Evolutionary conservation across 2,888 invertebrate genomes (phyloP).

Genomic region (Brachynemurus nebulosus): DNA sequence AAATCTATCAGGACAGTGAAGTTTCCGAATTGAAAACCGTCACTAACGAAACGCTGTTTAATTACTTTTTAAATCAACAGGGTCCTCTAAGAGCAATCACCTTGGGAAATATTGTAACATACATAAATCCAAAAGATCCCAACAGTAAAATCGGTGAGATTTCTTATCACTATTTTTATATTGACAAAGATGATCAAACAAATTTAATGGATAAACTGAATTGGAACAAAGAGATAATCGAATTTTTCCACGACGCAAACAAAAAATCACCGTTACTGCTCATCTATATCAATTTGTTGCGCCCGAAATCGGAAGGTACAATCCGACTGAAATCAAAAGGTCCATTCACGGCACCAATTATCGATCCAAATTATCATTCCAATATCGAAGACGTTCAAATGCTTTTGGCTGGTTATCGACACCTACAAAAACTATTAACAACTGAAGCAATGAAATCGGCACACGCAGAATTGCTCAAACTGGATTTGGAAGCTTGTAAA

Average conservation of each 20-base stretch:
- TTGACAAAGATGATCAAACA: neutral
- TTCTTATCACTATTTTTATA: neutral
- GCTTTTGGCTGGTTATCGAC: slow-evolving; percentile 69
- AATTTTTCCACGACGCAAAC: too few species aligned
- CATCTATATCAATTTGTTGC: slow-evolving; percentile 61
- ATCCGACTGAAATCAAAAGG: slow-evolving; percentile 68
- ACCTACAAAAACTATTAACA: slow-evolving; percentile 65
- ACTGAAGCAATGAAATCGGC: slow-evolving; percentile 68
- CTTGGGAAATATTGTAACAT: slow-evolving; percentile 67
- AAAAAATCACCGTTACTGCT: slow-evolving; percentile 70
- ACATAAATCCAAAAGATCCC: slow-evolving; percentile 78
- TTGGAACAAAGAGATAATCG: too few species aligned
- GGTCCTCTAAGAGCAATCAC: slow-evolving; percentile 71
- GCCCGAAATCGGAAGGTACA: slow-evolving; percentile 80
- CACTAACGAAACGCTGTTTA: slow-evolving; percentile 64
- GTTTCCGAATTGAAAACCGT: slow-evolving; percentile 62
- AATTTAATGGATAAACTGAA: too few species aligned
- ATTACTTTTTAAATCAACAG: slow-evolving; percentile 64
- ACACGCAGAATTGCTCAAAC: slow-evolving; percentile 62
- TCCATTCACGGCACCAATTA: slow-evolving; percentile 68
- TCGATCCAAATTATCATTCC: slow-evolving; percentile 87
- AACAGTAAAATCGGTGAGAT: slow-evolving; percentile 41
- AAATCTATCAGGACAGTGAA: too few species aligned
- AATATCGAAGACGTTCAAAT: slow-evolving; percentile 67
- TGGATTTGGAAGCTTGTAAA: slow-evolving; percentile 70